Evolutionary conservation across 2,888 invertebrate species (phyloP), one percentile per base, ranked within the genome.

Genomic region (Dusona sp.): DNA sequence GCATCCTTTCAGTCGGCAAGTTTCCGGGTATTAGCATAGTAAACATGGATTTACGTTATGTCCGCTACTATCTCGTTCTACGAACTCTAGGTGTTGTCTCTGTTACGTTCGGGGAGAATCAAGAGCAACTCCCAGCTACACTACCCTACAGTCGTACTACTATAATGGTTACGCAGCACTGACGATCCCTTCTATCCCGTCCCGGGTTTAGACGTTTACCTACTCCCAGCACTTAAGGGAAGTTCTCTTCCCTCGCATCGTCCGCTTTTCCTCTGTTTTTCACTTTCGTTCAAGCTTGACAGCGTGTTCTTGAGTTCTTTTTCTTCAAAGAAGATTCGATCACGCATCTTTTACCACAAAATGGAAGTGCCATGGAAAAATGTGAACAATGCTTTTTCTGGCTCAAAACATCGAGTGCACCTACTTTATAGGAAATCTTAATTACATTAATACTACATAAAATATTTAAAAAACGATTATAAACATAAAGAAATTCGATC

Each of bases 11-110:
- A 91, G 88, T 90, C 90, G 90, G 89, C 90, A 91, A 92, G 91
- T 92, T 92, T 92, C 91, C 89, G 89, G 90, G 91, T 92, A 92
- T 93, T 93, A 92, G 91, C 93, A 92, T 92, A 91, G 93, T 91
- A 92, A 93, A 93, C 92, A 92, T 91, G 91, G 92, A 92, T 93
- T 92, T 92, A 92, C 92, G 90, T 92, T 92, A 91, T 92, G 90
- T 89, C 89, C 88, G 89, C 87, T 88, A 86, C 75, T 84, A 87
- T 81, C 72, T 79, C 82, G 54, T 82, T 84, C 74, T 74, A 78
- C 81, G 25, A 33, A 61, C 75, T 77, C 25, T 79, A 45, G 57
- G 74, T 74, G 82, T 79, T 80, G 86, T 81, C 75, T 82, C 84
- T 81, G 79, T 88, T 74, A 70, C 84, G 57, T 51, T 57, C 29